phyloP scores from a whole-genome alignment of 2,888 invertebrate species.

The Biston betularia region DNA sequence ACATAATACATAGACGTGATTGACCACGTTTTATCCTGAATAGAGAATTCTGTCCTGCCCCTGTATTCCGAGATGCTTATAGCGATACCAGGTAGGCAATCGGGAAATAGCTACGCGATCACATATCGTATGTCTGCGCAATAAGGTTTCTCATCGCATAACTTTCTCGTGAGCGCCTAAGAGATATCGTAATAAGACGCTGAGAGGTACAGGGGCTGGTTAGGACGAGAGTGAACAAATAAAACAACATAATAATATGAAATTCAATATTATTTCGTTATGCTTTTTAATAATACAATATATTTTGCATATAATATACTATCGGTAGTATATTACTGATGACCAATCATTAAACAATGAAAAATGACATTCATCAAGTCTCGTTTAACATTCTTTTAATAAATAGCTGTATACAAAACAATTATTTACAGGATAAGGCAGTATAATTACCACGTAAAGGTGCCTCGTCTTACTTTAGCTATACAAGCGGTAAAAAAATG shows the following conservation, averaged over 20 bases:
- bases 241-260: conserved; percentile 79
- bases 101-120: too few relatives aligned
- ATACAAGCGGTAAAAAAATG: conserved; percentile 84
- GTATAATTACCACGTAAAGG: conserved; percentile 83
- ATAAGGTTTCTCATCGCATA: too few relatives aligned
- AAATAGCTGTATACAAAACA: conserved; percentile 87
- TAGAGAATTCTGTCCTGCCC: too few relatives aligned
- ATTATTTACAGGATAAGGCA: conserved; percentile 87
- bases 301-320: conserved; percentile 84
- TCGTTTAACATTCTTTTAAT: conserved; percentile 85
- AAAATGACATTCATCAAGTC: conserved; percentile 83
- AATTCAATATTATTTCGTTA: conserved; percentile 87
- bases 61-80: too few relatives aligned
- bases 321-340: conserved; percentile 85
- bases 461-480: conserved; percentile 80
- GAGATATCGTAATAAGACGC: too few relatives aligned
- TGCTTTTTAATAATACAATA: conserved; percentile 86
- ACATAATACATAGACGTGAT: too few relatives aligned
- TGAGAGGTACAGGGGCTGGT: too few relatives aligned
- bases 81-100: too few relatives aligned
- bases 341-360: conserved; percentile 85
- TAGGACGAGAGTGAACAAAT: conserved; percentile 32
- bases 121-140: too few relatives aligned
- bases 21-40: too few relatives aligned
- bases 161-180: too few relatives aligned